A percentile compares a stretch with the other conserved stretches of the same genome.
Evolutionary conservation across 1,140 invertebrate genomes (phyloP).

Genomic region (Metaphire vulgaris): DNA sequence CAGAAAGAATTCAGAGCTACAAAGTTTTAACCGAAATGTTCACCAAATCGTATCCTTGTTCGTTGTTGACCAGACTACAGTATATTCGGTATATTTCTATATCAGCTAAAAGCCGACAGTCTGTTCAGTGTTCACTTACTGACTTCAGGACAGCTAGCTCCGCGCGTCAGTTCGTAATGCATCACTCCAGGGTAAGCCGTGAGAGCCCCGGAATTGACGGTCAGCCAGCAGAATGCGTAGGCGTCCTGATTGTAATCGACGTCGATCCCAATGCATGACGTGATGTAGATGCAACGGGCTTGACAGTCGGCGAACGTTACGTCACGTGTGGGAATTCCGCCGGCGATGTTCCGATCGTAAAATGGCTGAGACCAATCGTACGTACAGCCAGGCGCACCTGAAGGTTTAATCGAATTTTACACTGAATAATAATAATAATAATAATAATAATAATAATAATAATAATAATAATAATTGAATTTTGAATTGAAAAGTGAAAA

Average conservation of each 20-base stretch:
- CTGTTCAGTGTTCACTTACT: too few species aligned
- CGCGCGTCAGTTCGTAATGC: conserved; percentile 8
- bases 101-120: too few species aligned
- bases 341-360: neutral
- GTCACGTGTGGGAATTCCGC: conserved; percentile 16
- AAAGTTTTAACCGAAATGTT: too few species aligned
- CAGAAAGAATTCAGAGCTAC: too few species aligned
- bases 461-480: too few species aligned
- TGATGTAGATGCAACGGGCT: conserved; percentile 4
- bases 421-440: too few species aligned
- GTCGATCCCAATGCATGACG: conserved; percentile 15
- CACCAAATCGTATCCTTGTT: too few species aligned
- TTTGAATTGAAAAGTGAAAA: too few species aligned
- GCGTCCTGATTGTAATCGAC: neutral
- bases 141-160: conserved; percentile 5
- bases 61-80: too few species aligned
- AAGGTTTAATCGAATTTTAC: too few species aligned
- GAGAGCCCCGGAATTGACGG: neutral
- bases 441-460: too few species aligned
- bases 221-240: conserved; percentile 12
- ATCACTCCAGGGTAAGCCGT: neutral
- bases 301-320: conserved; percentile 11
- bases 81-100: too few species aligned
- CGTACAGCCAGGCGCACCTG: neutral
- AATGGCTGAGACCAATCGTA: conserved; percentile 5